A percentile compares a stretch with the other conserved stretches of the same genome.
Evolutionary conservation across 1,140 invertebrate genomes (phyloP).

Genomic region (Drosophila nigromelanica): DNA sequence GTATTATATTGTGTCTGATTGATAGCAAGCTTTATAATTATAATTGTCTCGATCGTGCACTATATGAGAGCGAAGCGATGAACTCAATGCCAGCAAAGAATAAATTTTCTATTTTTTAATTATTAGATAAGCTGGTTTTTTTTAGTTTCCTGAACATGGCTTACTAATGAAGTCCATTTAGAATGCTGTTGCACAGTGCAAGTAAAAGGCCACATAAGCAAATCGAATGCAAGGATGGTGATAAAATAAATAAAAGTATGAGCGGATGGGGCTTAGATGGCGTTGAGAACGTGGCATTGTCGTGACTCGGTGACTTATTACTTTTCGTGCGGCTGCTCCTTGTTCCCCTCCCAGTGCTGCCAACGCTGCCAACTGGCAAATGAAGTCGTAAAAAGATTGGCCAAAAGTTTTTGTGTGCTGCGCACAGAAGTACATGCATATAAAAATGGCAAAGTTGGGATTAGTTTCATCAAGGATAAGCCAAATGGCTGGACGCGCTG

Average conservation of each 20-base stretch:
- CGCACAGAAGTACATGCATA: slow-evolving; percentile 75
- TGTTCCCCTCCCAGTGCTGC: slow-evolving; percentile 9
- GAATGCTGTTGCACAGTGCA: slow-evolving; percentile 22
- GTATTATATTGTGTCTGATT: no score
- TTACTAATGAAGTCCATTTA: neutral
- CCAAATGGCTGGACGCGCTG: slow-evolving; percentile 76
- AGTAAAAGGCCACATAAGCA: neutral
- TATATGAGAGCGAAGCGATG: no score
- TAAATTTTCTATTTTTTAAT: no score
- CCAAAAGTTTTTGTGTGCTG: slow-evolving; percentile 79
- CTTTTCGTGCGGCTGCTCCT: slow-evolving; percentile 56
- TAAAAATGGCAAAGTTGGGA: slow-evolving; percentile 80
- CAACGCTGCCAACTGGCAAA: slow-evolving; percentile 60
- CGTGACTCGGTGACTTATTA: slow-evolving; percentile 79
- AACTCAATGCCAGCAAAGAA: no score
- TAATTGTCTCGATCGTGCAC: no score
- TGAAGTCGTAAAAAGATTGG: slow-evolving; percentile 83
- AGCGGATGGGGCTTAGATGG: slow-evolving; percentile 22
- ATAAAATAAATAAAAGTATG: neutral
- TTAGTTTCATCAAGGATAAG: slow-evolving; percentile 83
- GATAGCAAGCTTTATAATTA: no score
- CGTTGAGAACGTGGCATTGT: slow-evolving; percentile 49
- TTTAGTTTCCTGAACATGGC: no score
- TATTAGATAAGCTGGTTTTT: no score
- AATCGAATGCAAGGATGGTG: slow-evolving; percentile 24